Conservation (phyloP, 53 echinoderm and acorn worm species). For the Paracentrotus lividus region DNA sequence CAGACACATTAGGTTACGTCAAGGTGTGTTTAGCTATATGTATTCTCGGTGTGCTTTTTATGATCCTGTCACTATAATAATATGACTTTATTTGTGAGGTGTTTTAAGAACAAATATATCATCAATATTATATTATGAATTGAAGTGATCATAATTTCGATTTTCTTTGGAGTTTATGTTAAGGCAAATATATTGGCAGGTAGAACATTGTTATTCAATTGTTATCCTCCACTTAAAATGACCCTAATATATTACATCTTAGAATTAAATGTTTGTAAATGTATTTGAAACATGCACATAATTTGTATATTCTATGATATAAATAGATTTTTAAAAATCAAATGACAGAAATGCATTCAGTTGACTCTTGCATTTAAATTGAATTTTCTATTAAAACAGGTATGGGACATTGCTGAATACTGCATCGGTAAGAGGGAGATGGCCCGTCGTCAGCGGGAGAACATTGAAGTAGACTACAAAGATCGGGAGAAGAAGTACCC, state of each 20-base stretch:
- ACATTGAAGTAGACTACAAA: slow-evolving; percentile 62
- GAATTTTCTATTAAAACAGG: slow-evolving; percentile 58
- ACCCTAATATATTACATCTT: too few relatives aligned
- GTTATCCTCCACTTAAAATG: too few relatives aligned
- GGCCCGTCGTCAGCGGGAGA: slow-evolving; percentile 52
- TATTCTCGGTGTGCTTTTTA: too few relatives aligned
- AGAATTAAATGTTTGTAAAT: too few relatives aligned
- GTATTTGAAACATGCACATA: too few relatives aligned
- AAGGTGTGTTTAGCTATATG: slow-evolving; percentile 81
- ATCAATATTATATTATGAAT: too few relatives aligned
- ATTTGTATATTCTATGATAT: too few relatives aligned
- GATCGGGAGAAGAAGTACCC: slow-evolving; percentile 77
- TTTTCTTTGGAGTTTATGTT: neutral
- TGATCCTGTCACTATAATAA: too few relatives aligned
- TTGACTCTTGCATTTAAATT: neutral
- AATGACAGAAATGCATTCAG: neutral
- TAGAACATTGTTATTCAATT: neutral
- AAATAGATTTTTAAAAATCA: neutral
- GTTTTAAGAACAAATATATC: too few relatives aligned
- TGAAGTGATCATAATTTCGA: too few relatives aligned
- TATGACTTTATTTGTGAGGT: too few relatives aligned
- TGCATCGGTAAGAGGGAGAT: slow-evolving; percentile 80
- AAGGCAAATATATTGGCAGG: neutral
- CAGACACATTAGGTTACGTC: slow-evolving; percentile 93
- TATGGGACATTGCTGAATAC: slow-evolving; percentile 97